A percentile compares a stretch with the other conserved stretches of the same genome.
These are phyloP conservation scores for Desmophyllum pertusum DNA, from an alignment of 92 coral and sea anemone species.

Conservation along the genomic window DNA sequence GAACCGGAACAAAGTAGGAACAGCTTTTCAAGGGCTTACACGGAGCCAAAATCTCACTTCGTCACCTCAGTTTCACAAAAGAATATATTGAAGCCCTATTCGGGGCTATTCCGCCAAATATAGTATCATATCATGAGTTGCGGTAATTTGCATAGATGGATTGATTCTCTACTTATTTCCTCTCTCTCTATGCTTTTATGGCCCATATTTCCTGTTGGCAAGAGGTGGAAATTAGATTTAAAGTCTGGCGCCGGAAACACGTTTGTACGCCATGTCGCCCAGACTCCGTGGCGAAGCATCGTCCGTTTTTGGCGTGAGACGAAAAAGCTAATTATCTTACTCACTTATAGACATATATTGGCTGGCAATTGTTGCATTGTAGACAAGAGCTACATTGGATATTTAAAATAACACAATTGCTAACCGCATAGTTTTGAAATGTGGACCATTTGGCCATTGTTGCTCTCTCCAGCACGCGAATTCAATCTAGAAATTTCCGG, in stretches of 20 bases:
- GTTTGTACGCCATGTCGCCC: slow-evolving; percentile 2
- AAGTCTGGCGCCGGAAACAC: slow-evolving; percentile 18
- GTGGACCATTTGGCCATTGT: background rate
- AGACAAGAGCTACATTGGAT: background rate
- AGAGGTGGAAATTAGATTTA: background rate
- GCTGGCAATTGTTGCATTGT: background rate
- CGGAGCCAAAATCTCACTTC: too few species aligned
- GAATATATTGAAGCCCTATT: background rate
- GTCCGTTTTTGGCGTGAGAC: background rate
- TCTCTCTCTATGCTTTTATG: background rate
- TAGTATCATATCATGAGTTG: background rate
- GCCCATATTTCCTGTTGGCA: slow-evolving; percentile 12
- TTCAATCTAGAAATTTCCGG: background rate
- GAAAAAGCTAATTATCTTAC: background rate
- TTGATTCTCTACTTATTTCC: slow-evolving; percentile 12
- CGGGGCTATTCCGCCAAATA: background rate
- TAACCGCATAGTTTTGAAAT: background rate
- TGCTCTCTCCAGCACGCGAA: background rate
- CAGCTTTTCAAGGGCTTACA: too few species aligned
- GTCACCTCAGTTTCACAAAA: background rate
- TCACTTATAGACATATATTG: slow-evolving; percentile 10
- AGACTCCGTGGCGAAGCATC: slow-evolving; percentile 22
- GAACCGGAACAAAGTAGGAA: background rate
- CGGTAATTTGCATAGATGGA: slow-evolving; percentile 6
- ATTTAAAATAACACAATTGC: background rate